phyloP scores from a whole-genome alignment of 2,113 vertebrate genomes.

The Plotosus lineatus region DNA sequence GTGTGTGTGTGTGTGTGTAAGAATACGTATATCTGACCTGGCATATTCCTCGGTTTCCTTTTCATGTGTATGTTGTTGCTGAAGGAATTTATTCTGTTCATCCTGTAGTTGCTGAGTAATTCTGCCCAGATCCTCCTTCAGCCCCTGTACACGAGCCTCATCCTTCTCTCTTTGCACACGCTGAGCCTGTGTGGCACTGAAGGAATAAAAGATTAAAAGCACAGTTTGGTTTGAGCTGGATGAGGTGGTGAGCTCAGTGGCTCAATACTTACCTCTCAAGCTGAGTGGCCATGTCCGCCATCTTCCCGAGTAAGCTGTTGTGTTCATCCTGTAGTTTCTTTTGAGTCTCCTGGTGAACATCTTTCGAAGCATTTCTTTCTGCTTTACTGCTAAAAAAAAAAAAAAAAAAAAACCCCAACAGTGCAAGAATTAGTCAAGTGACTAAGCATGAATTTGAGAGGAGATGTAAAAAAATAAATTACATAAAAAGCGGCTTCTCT shows the following conservation, averaged over 20 bases:
- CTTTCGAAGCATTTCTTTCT: slow-evolving; percentile 67
- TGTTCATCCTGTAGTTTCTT: slow-evolving; percentile 72
- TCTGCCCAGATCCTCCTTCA: slow-evolving; percentile 69
- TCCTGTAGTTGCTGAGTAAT: slow-evolving; percentile 66
- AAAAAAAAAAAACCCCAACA: no score
- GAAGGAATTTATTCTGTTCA: slow-evolving; percentile 63
- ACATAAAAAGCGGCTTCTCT: neutral
- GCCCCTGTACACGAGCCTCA: slow-evolving; percentile 59
- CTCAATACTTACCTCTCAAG: slow-evolving; percentile 80
- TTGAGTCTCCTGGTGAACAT: slow-evolving; percentile 61
- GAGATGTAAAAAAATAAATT: no score
- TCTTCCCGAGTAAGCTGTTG: slow-evolving; percentile 59
- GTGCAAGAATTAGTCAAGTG: neutral
- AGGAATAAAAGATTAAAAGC: slow-evolving; percentile 11
- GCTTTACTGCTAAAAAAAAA: slow-evolving; percentile 65
- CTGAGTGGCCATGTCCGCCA: slow-evolving; percentile 70
- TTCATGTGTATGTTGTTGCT: slow-evolving; percentile 65
- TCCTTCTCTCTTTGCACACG: slow-evolving; percentile 63
- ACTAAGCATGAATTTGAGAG: neutral
- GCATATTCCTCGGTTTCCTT: slow-evolving; percentile 73
- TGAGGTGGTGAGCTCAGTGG: neutral
- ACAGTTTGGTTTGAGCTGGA: slow-evolving; percentile 11
- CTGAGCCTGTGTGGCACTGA: slow-evolving; percentile 64
- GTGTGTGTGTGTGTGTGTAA: neutral
- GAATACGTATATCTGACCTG: slow-evolving; percentile 78